Evolutionary conservation across 53 echinoderm and acorn worm species (phyloP).

Genomic region (Arbacia lixula): DNA sequence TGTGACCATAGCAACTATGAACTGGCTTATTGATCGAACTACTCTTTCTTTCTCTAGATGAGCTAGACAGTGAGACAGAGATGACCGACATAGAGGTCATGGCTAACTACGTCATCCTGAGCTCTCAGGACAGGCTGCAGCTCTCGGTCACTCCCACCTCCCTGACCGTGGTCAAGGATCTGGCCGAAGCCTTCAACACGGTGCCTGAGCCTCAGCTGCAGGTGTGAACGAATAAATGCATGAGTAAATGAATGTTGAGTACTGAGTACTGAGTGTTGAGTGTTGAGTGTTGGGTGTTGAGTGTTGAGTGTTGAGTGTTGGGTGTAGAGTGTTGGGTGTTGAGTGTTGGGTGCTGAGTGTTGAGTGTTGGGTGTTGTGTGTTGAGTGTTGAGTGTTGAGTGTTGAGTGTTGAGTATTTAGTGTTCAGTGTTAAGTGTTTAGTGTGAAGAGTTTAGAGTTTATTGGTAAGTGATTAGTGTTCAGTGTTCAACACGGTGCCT

Average conservation of each 20-base stretch:
- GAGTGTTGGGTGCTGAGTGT: no score
- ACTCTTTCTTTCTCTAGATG: constrained; percentile 68
- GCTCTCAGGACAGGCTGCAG: constrained; percentile 80
- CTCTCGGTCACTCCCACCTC: constrained; percentile 82
- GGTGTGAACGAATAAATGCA: constrained; percentile 15
- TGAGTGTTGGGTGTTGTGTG: no score
- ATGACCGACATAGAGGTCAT: constrained; percentile 69
- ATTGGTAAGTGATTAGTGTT: constrained; percentile 72
- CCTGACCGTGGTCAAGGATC: constrained; percentile 75
- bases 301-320: no score
- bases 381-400: no score
- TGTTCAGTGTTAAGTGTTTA: background rate
- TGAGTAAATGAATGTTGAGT: background rate
- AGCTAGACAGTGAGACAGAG: constrained; percentile 78
- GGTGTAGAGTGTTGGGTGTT: no score
- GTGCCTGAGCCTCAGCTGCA: constrained; percentile 65
- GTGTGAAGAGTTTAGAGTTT: background rate
- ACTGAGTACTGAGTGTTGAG: no score
- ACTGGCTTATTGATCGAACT: no score
- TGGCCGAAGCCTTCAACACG: constrained; percentile 77
- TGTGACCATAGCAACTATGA: no score
- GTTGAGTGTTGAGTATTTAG: no score
- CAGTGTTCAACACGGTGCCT: constrained; percentile 75
- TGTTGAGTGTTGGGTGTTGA: no score
- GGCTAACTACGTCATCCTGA: constrained; percentile 92